Conservation (phyloP, 2,888 invertebrate species). For the Nebria salina region DNA sequence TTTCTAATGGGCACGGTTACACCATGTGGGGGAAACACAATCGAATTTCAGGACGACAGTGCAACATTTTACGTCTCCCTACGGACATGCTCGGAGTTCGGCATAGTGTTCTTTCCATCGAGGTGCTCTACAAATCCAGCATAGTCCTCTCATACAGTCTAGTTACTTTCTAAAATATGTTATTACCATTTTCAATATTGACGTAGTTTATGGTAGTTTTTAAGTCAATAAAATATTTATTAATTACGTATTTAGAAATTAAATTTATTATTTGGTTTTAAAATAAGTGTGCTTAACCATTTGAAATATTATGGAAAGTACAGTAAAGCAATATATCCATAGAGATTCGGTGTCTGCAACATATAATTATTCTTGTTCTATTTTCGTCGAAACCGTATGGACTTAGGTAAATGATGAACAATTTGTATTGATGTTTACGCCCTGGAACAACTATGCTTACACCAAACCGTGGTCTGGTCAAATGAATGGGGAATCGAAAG, state of each 20-base stretch:
- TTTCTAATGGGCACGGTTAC: conserved; percentile 33
- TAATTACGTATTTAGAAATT: too few relatives aligned
- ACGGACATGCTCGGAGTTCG: not conserved
- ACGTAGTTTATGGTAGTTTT: not conserved
- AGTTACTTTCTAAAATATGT: not conserved
- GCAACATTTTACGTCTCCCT: conserved; percentile 36
- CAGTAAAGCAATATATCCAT: not conserved
- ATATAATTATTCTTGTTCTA: not conserved
- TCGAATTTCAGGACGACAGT: conserved; percentile 42
- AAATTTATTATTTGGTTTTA: too few relatives aligned
- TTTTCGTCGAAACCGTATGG: conserved; percentile 3
- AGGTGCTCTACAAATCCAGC: not conserved
- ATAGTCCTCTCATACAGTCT: not conserved
- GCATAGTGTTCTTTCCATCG: not conserved
- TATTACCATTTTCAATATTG: not conserved
- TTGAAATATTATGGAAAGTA: too few relatives aligned
- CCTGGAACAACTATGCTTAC: not conserved
- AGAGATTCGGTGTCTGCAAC: not conserved
- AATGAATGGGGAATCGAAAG: not conserved
- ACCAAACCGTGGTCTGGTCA: not conserved
- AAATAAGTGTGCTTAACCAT: too few relatives aligned
- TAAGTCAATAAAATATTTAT: too few relatives aligned
- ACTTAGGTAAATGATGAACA: not conserved
- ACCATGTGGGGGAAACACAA: conserved; percentile 33
- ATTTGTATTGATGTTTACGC: conserved; percentile 16